Evolutionary conservation across 2,888 invertebrate genomes (phyloP), one percentile per base, ranked within the genome.

Genomic region (Caenorhabditis wallacei): DNA sequence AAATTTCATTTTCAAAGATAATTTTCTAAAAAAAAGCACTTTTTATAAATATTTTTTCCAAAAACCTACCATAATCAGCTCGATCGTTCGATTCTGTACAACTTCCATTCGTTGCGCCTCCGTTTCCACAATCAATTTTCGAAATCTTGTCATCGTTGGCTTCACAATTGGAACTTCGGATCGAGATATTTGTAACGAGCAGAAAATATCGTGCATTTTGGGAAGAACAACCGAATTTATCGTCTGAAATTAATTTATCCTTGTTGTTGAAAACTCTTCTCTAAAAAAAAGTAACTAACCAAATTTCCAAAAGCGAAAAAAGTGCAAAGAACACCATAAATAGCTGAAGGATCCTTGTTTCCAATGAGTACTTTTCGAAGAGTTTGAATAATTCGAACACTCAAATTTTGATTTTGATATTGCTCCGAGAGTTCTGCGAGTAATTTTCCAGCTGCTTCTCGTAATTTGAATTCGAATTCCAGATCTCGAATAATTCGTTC

Each of bases 251-350:
- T 46, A 40, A 11, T 1, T 8, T 46, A 63, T 37, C n/a, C n/a
- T n/a, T n/a, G n/a, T n/a, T n/a, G n/a, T 61, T 22, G 20, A 37
- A 7, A 35, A 22, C 7, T 18, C 3, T 51, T 37, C 4, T 11
- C 7, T 10, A 8, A 8, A 7, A 1, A 40, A 37, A 24, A 56
- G 16, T 10, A 48, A 22, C 74, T 74, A 20, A 83, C 83, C 30
- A 83, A 54, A 66, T 48, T 72, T 66, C 83, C 83, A 48, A 80
- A 78, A 13, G 80, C 80, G 30, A 80, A 83, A 24, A 80, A 70
- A 4, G 70, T 75, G 64, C 72, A 80, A 11, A 83, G 43, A 1
- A 68, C 83, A 30, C 83, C 83, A 18, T 83, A 83, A 48, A 83
- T 53, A 0, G 80, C 20, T 8, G 54, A 54, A 0, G 71, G 75